These are phyloP conservation scores for Luscinia luscinia DNA, from an alignment of 2,797 vertebrate species.

Conservation along the genomic window DNA sequence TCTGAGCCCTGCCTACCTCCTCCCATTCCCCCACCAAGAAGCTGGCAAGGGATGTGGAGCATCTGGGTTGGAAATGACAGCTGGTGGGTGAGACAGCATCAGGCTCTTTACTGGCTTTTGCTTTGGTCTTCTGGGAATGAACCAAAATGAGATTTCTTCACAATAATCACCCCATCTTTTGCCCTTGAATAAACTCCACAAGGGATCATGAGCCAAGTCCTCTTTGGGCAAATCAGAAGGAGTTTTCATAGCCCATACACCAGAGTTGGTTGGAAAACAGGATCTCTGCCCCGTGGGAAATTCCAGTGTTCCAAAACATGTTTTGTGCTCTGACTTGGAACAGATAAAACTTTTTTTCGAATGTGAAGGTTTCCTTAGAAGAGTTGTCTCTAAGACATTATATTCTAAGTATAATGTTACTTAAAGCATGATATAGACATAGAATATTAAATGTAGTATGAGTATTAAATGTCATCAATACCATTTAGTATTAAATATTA, in stretches of 20 bases:
- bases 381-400: background rate
- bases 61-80: conserved; percentile 34
- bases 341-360: background rate
- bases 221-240: conserved; percentile 16
- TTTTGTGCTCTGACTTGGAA: background rate
- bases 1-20: background rate
- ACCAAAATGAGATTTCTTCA: conserved; percentile 19
- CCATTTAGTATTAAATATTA: background rate
- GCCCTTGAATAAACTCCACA: conserved; percentile 36
- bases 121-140: conserved; percentile 23
- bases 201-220: background rate
- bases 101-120: background rate
- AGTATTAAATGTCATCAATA: background rate
- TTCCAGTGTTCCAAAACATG: background rate
- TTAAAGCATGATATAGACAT: background rate
- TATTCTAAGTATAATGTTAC: background rate
- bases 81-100: background rate
- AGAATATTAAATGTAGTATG: background rate
- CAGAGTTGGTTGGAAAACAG: background rate
- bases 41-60: conserved; percentile 4
- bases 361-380: background rate
- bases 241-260: background rate
- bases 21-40: background rate
- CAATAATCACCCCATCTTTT: conserved; percentile 6
- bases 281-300: background rate